Evolutionary conservation across 1,140 invertebrate genomes (phyloP).

Genomic region (Hycleus phaleratus): DNA sequence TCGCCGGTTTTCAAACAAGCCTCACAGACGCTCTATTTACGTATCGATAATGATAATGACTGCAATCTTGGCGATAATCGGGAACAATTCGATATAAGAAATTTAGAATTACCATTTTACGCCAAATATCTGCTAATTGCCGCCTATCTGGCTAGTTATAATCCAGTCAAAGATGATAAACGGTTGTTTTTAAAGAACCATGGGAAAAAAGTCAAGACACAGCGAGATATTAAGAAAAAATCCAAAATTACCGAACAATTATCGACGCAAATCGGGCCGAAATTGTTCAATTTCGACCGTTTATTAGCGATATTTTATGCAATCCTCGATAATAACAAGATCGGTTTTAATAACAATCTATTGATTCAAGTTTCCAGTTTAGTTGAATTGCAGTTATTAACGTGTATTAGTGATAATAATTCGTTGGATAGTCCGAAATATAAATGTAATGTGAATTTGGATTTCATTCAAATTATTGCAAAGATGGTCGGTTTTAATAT

Average conservation of each 20-base stretch:
- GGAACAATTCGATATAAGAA: conserved; percentile 47
- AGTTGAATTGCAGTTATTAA: conserved; percentile 61
- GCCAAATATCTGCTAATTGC: conserved; percentile 83
- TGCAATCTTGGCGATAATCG: too few species aligned
- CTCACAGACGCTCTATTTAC: conserved; percentile 68
- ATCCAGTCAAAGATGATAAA: conserved; percentile 78
- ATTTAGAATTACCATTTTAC: conserved; percentile 80
- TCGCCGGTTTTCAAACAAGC: conserved; percentile 64
- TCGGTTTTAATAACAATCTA: conserved; percentile 75
- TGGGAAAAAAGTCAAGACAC: conserved; percentile 52
- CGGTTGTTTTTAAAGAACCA: conserved; percentile 71
- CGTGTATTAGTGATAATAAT: conserved; percentile 53
- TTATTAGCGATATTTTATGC: conserved; percentile 87
- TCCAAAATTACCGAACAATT: conserved; percentile 47
- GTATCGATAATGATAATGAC: conserved; percentile 31
- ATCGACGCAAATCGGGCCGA: conserved; percentile 62
- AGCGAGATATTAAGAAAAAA: conserved; percentile 47
- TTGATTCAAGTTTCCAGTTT: conserved; percentile 70
- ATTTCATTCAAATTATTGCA: conserved; percentile 60
- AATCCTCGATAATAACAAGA: conserved; percentile 69
- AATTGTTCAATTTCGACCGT: conserved; percentile 73
- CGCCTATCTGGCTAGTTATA: conserved; percentile 84
- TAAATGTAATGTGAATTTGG: conserved; percentile 64
- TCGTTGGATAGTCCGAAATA: conserved; percentile 59
- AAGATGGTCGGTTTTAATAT: conserved; percentile 66